phyloP scores from a whole-genome alignment of 2,113 vertebrate species.

The Carassius carassius region DNA sequence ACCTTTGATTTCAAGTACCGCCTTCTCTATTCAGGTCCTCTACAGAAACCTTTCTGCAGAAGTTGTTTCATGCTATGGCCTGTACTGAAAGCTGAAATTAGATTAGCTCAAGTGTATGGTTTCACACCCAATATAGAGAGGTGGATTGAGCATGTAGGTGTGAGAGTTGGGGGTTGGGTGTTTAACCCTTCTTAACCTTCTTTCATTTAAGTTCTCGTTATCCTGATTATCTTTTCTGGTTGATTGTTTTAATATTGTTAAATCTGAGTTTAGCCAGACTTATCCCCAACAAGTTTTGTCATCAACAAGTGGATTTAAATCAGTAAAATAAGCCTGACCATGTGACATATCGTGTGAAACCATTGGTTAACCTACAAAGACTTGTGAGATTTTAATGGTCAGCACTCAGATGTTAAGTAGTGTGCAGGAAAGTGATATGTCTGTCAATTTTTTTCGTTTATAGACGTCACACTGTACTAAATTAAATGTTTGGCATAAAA shows the following conservation, averaged over 20 bases:
- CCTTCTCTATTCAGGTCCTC: not conserved
- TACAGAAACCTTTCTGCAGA: slow-evolving; percentile 8
- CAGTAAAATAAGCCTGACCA: not conserved
- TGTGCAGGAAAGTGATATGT: not conserved
- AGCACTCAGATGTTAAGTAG: not conserved
- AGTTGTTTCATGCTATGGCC: not conserved
- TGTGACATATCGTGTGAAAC: not conserved
- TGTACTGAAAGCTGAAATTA: slow-evolving; percentile 16
- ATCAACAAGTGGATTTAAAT: slow-evolving; percentile 10
- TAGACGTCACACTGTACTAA: not conserved
- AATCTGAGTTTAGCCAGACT: not conserved
- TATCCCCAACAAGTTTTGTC: not conserved
- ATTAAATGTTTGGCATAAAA: not conserved
- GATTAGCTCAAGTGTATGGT: slow-evolving; percentile 25
- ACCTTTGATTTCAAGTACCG: not conserved
- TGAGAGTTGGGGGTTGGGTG: not conserved
- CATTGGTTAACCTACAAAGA: not conserved
- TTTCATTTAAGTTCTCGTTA: slow-evolving; percentile 33
- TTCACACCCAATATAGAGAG: slow-evolving; percentile 21
- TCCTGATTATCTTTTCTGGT: slow-evolving; percentile 17
- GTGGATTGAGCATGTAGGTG: not conserved
- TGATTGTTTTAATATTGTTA: slow-evolving; percentile 23
- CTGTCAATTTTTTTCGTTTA: not conserved
- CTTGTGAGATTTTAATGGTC: not conserved
- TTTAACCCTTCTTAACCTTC: slow-evolving; percentile 42